A percentile compares a stretch with the other conserved stretches of the same genome.
These are phyloP conservation scores for Labrus mixtus DNA, from an alignment of 2,113 vertebrate species.

Conservation along the genomic window DNA sequence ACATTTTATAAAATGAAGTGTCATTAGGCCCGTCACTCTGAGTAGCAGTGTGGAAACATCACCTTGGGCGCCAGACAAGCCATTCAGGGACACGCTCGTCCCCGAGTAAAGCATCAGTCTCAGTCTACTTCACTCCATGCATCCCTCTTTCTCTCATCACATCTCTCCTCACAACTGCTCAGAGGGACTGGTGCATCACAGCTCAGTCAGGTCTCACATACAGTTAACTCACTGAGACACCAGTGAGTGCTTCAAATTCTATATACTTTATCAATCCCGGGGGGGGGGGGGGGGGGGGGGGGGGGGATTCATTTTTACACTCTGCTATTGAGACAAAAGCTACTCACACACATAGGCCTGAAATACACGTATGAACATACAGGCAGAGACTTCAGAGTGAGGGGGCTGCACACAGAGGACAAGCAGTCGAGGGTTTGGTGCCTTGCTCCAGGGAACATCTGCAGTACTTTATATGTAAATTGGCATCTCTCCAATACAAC, in stretches of 20 bases:
- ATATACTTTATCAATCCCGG: too few species aligned
- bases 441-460: too few species aligned
- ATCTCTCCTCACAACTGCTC: constrained; percentile 3
- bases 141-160: background rate
- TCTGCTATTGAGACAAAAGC: too few species aligned
- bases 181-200: background rate
- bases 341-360: too few species aligned
- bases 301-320: too few species aligned
- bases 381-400: too few species aligned
- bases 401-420: too few species aligned
- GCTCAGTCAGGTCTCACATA: background rate
- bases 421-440: too few species aligned
- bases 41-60: constrained; percentile 19
- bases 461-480: too few species aligned
- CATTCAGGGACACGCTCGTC: background rate
- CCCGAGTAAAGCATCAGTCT: constrained; percentile 17
- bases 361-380: too few species aligned
- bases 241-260: background rate
- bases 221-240: background rate
- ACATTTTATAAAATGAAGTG: constrained; percentile 40
- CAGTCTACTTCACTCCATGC: constrained; percentile 23
- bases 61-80: constrained; percentile 22
- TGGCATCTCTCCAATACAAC: too few species aligned
- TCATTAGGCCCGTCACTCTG: background rate
- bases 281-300: too few species aligned